Evolutionary conservation across 2,113 vertebrate genomes (phyloP), one percentile per base, ranked within the genome.

Genomic region (Calypte anna): DNA sequence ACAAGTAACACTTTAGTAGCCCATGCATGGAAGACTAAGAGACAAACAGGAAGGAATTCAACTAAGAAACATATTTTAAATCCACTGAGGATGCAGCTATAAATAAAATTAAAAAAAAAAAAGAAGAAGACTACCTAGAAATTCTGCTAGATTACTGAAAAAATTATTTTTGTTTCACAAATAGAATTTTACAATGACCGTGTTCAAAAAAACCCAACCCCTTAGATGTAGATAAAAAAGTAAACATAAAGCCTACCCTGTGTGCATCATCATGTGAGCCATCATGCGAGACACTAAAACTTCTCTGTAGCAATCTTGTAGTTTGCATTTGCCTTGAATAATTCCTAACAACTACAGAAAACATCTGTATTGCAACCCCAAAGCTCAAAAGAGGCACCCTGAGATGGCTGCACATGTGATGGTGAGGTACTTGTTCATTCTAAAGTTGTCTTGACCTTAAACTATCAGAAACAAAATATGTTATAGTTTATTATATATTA

Each of bases 151-250:
- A 21, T 51, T 74, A 63, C 8, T 63, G 58, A 79, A 75, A 82
- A 72, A 43, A 14, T 67, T 9, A 4, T 18, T 88, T 86, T 77
- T 2, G 14, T 69, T 69, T 62, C 44, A 82, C 51, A 70, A 73
- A 59, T 30, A 68, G 40, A 63, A 81, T 66, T 77, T 70, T 70
- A 59, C 15, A 13, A 5, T 59, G 33, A 48, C 2, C 14, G 27
- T 2, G 3, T 62, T 13, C 18, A 55, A 70, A 76, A 46, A 1
- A 2, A 2, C 1, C 9, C 10, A 40, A 40, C 46, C 19, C 19
- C 28, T 82, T 61, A 69, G 16, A 16, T 20, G 31, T 46, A 58
- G 38, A 74, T 30, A 14, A 53, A 92, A 46, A 82, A 30, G 3
- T 44, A 43, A 50, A 3, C 2, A 3, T 27, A 85, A 76, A 86